Conservation (phyloP, 2,888 invertebrate species). For the Coleophora deauratella region DNA sequence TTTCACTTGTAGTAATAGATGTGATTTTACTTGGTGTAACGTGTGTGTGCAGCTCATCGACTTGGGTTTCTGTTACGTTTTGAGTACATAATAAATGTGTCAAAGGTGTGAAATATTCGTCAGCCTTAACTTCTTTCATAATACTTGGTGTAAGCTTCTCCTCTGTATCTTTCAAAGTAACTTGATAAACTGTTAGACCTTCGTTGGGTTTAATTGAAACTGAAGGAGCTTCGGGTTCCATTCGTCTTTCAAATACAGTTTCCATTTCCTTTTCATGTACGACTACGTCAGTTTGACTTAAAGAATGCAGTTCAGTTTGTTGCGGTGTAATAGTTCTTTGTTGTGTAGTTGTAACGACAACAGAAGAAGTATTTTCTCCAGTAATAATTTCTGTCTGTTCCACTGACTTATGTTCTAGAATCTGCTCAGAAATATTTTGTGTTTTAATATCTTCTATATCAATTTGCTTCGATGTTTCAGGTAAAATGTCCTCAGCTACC, state of each 20-base stretch:
- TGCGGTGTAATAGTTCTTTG: conserved; percentile 25
- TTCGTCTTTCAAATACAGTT: conserved; percentile 24
- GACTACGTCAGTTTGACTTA: conserved; percentile 36
- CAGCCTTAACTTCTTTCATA: conserved; percentile 37
- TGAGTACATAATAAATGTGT: conserved; percentile 54
- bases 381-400: conserved; percentile 42
- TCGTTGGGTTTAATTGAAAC: conserved; percentile 35
- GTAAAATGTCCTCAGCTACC: conserved; percentile 38
- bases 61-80: conserved; percentile 39
- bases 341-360: conserved; percentile 18
- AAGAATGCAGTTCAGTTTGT: conserved; percentile 32
- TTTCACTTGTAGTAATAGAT: conserved; percentile 38
- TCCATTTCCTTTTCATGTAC: conserved; percentile 44
- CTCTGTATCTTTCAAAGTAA: conserved; percentile 42
- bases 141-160: conserved; percentile 27
- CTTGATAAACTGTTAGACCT: conserved; percentile 47
- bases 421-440: conserved; percentile 47
- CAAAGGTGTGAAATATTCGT: conserved; percentile 40
- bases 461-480: conserved; percentile 60
- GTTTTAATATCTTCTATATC: conserved; percentile 37
- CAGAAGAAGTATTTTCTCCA: conserved; percentile 32
- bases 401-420: conserved; percentile 38
- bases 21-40: conserved; percentile 31
- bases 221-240: conserved; percentile 32
- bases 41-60: conserved; percentile 35